These are phyloP conservation scores for Dicaeum eximium DNA, from an alignment of 2,113 vertebrate genomes.

Conservation along the genomic window DNA sequence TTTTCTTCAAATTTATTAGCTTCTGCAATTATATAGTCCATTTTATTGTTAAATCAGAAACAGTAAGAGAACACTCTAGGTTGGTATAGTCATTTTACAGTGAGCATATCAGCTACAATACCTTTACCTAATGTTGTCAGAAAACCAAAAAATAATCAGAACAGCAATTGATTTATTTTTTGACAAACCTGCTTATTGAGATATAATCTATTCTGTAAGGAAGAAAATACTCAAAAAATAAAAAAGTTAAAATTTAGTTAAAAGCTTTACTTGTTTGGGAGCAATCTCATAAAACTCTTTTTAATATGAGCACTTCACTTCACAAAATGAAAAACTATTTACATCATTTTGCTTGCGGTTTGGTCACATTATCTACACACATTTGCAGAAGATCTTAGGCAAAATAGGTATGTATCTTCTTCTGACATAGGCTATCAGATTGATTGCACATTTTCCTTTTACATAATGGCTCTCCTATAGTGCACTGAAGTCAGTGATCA, in stretches of 20 bases:
- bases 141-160: constrained; percentile 39
- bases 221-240: constrained; percentile 54
- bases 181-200: constrained; percentile 37
- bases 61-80: constrained; percentile 12
- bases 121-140: not conserved
- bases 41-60: constrained; percentile 17
- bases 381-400: constrained; percentile 51
- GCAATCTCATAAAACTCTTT: constrained; percentile 77
- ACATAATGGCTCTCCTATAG: constrained; percentile 52
- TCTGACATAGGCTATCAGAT: constrained; percentile 48
- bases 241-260: constrained; percentile 58
- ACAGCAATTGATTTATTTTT: not conserved
- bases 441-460: constrained; percentile 62
- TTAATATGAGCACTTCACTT: constrained; percentile 75
- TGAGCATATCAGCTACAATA: constrained; percentile 27
- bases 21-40: not conserved
- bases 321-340: constrained; percentile 78
- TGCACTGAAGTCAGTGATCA: constrained; percentile 59
- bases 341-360: constrained; percentile 66
- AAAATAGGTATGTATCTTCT: constrained; percentile 46
- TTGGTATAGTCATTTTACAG: not conserved
- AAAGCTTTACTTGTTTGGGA: constrained; percentile 62
- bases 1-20: not conserved
- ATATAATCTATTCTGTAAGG: not conserved
- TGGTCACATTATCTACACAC: constrained; percentile 67